Conservation (phyloP, 2,113 vertebrate species). For the Actenoides hombroni region DNA sequence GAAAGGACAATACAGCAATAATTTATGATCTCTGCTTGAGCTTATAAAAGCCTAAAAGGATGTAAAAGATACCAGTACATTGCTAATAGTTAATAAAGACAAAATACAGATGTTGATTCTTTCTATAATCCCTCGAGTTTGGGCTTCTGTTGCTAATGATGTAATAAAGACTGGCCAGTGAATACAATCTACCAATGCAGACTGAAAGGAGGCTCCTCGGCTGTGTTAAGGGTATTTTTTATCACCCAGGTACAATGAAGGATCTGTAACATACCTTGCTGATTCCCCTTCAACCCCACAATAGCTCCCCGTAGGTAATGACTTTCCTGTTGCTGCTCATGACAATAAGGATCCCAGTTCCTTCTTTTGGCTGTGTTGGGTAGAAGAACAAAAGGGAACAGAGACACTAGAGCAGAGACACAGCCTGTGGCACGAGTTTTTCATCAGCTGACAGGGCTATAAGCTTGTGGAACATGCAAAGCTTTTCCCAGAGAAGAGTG, state of each 20-base stretch:
- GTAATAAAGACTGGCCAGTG: background rate
- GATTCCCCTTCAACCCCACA: background rate
- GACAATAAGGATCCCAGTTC: background rate
- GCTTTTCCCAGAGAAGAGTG: background rate
- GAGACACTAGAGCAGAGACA: background rate
- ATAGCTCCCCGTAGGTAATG: accelerated
- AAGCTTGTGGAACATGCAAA: background rate
- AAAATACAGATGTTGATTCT: background rate
- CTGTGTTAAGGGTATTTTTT: background rate
- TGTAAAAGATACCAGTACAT: background rate
- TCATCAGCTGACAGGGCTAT: background rate
- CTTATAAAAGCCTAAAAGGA: background rate
- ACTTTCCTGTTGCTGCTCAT: background rate
- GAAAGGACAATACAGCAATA: background rate
- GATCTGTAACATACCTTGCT: background rate
- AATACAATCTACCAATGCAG: background rate
- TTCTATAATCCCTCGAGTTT: background rate
- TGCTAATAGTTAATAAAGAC: background rate
- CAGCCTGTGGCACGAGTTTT: accelerated
- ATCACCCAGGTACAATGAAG: accelerated
- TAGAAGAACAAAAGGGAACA: background rate
- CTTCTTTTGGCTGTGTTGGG: background rate
- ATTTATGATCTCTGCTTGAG: background rate
- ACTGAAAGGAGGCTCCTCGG: background rate
- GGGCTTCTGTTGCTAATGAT: background rate